Evolutionary conservation across 2,888 invertebrate species (phyloP).

Genomic region (Mantis religiosa): DNA sequence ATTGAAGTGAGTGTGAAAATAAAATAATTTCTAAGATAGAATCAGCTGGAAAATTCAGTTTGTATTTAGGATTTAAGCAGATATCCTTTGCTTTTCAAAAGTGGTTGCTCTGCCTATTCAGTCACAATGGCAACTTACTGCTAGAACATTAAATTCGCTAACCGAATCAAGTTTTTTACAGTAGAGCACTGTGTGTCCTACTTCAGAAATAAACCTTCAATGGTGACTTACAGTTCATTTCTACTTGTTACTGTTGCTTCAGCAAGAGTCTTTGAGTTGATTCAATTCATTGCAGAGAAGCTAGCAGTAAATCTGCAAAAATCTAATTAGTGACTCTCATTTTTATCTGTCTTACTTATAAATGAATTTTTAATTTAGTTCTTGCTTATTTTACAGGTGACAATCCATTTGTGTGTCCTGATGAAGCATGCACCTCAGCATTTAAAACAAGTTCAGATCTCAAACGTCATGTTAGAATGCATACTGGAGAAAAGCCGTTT

Average conservation of each 20-base stretch:
- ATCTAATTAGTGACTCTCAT: background rate
- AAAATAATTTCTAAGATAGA: no score
- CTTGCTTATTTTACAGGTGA: conserved; percentile 35
- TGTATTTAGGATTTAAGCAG: no score
- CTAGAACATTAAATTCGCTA: no score
- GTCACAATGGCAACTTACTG: no score
- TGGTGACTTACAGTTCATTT: no score
- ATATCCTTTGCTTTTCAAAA: no score
- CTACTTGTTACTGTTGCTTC: background rate
- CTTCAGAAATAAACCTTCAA: no score
- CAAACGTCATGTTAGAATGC: conserved; percentile 43
- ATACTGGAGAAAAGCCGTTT: conserved; percentile 39
- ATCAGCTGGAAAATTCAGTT: no score
- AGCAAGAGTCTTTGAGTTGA: background rate
- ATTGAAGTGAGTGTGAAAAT: no score
- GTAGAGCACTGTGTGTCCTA: no score
- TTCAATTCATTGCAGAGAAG: background rate
- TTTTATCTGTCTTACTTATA: background rate
- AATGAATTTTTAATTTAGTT: background rate
- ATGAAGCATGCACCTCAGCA: conserved; percentile 41
- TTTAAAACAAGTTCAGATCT: conserved; percentile 49
- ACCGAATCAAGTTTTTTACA: no score
- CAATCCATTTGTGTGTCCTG: conserved; percentile 40
- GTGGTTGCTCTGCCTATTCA: no score
- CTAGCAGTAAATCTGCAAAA: background rate